Evolutionary conservation across 2,113 vertebrate species (phyloP), one percentile per base, ranked within the genome.

Genomic region (Poeciliopsis prolifica): DNA sequence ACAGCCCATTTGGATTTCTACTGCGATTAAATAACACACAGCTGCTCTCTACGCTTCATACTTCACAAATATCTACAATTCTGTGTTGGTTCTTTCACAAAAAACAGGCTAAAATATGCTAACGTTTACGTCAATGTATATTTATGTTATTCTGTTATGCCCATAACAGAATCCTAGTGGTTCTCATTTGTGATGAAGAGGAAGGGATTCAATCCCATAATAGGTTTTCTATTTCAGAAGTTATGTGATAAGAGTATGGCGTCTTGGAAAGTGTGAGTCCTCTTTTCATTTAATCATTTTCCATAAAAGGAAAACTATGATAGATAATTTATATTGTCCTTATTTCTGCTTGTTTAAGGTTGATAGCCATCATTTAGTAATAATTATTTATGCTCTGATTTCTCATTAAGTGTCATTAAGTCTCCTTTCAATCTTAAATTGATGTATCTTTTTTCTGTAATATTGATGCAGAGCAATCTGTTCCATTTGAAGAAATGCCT

Each of bases 331-430:
- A 65, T 82, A 40, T 31, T 24, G 68, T 68, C 7, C 51, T 54
- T 35, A 54, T 72, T 17, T 71, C 28, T 67, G 61, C 74, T 88
- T 70, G 61, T 64, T 73, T 2, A 67, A 28, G 22, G 69, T 61
- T 82, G 76, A 87, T 83, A 28, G 65, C 63, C 44, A 78, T 77
- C 69, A 72, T 83, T 87, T 84, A 63, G 51, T 78, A 24, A 26
- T 77, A 37, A 82, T 75, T 79, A 42, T 61, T 31, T 63, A 10
- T 62, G 31, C 61, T 42, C 63, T 82, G 86, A 81, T 82, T 74
- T 72, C 19, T 78, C 82, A 84, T 91, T 87, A 86, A 79, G 37
- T 75, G 51, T 44, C 42, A 84, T 88, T 82, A 82, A 54, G 35
- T 30, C 42, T 35, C 2, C 72, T 26, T 77, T 77, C 68, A 78